phyloP scores from a whole-genome alignment of 2,888 invertebrate species.

The Petrolisthes manimaculis region DNA sequence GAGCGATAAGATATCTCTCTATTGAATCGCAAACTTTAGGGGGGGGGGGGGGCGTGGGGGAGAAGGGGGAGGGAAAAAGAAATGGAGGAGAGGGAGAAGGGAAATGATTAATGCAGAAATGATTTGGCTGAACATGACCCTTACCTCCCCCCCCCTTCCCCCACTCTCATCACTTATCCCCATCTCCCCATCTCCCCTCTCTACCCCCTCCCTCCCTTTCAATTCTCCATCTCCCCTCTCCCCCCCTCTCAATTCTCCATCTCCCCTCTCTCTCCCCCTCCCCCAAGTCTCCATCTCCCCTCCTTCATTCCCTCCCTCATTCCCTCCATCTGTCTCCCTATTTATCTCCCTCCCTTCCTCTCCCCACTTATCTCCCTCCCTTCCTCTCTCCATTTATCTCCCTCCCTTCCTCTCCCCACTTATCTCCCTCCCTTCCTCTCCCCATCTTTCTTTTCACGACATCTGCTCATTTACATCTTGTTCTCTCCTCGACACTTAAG shows the following conservation, averaged over 20 bases:
- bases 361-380: background rate
- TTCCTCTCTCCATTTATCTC: background rate
- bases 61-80: too few relatives aligned
- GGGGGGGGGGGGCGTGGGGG: background rate
- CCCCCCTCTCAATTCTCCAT: conserved; percentile 4
- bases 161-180: background rate
- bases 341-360: background rate
- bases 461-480: too few relatives aligned
- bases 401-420: background rate
- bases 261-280: background rate
- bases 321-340: background rate
- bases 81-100: too few relatives aligned
- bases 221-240: background rate
- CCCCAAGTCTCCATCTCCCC: background rate
- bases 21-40: conserved; percentile 12
- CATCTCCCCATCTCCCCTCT: background rate
- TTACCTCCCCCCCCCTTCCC: background rate
- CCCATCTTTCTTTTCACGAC: background rate
- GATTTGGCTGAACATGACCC: too few relatives aligned
- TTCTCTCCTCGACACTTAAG: too few relatives aligned
- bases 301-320: background rate
- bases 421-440: background rate
- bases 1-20: conserved; percentile 13
- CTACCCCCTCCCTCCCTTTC: conserved; percentile 11
- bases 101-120: too few relatives aligned